Percentiles rank a stretch among this genome's conserved stretches.
phyloP scores from a whole-genome alignment of 1,140 invertebrate genomes.

The Planococcus citri region DNA sequence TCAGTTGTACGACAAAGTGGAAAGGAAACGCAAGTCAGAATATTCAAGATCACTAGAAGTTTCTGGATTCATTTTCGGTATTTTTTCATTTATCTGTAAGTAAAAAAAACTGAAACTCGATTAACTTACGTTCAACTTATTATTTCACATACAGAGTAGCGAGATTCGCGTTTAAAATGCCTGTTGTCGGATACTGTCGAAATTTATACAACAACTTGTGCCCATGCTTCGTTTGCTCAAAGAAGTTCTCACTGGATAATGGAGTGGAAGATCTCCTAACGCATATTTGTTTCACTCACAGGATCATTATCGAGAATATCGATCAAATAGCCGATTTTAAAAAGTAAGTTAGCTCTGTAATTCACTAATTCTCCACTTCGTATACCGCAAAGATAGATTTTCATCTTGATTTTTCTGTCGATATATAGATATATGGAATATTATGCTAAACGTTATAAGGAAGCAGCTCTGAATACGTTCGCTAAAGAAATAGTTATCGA shows the following conservation, averaged over 20 bases:
- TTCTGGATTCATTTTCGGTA: too few relatives aligned
- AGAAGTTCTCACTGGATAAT: conserved; percentile 10
- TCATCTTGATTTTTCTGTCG: neutral
- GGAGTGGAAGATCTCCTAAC: conserved; percentile 11
- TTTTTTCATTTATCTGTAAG: too few relatives aligned
- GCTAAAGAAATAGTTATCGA: neutral
- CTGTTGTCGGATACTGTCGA: neutral
- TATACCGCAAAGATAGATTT: neutral
- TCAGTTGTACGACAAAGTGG: too few relatives aligned
- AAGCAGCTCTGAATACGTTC: neutral
- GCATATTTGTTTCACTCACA: conserved; percentile 10
- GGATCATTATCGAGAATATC: conserved; percentile 10
- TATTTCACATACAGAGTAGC: too few relatives aligned
- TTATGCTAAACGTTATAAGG: neutral
- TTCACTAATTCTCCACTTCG: too few relatives aligned
- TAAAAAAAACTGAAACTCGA: too few relatives aligned
- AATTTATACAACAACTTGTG: conserved; percentile 4
- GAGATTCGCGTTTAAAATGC: neutral
- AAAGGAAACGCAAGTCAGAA: too few relatives aligned
- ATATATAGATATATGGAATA: conserved; percentile 14
- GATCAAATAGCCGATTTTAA: neutral
- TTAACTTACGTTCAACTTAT: too few relatives aligned
- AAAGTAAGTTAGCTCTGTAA: neutral
- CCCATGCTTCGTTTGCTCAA: neutral
- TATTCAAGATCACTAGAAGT: too few relatives aligned